Base-by-base conservation (phyloP, 2,113 vertebrate species). In the Eurystomus gularis region DNA sequence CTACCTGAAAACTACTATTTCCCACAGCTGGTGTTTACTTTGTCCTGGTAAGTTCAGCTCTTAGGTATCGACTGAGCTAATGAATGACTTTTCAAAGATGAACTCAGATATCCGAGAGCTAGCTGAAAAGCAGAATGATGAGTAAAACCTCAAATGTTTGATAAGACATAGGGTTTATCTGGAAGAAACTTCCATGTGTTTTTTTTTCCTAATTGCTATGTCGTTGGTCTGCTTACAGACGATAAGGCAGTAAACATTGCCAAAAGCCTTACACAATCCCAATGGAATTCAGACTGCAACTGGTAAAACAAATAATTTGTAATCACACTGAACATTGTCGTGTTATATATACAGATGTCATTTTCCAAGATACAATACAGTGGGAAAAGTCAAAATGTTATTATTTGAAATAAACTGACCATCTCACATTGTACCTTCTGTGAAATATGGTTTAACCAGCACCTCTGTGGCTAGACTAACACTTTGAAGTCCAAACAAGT, bases 1-100 rank as follows among this genome's bases (percentile, higher is more conserved):
- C 58, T 71, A 31, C 7, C 6, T 25, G 11, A 66, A 81, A 84
- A 61, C 2, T 19, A 79, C 2, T 39, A 33, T 52, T 91, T 81
- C 18, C 28, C 16, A 25, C 37, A 65, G 46, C 77, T 18, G 9
- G 25, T 62, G 46, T 2, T 25, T 83, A 11, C 31, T 85, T 79
- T 80, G 54, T 61, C 14, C 58, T 46, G 18, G 11, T n/a, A 72
- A 64, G 5, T 48, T 15, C 26, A 79, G 52, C 9, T 18, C 49
- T 60, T 42, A 61, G 26, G 57, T 54, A 93, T 0, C 3, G 0
- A 25, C 21, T 0, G 0, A 90, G 79, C n/a, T 95, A 94, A 93
- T 83, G 54, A 94, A 90, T 88, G 76, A 83, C 76, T 90, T 94
- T 88, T 90, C 72, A 93, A 90, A 93, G 71, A 40, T 58, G 40